Conservation (phyloP, 1,140 invertebrate species). For the Aricia agestis region DNA sequence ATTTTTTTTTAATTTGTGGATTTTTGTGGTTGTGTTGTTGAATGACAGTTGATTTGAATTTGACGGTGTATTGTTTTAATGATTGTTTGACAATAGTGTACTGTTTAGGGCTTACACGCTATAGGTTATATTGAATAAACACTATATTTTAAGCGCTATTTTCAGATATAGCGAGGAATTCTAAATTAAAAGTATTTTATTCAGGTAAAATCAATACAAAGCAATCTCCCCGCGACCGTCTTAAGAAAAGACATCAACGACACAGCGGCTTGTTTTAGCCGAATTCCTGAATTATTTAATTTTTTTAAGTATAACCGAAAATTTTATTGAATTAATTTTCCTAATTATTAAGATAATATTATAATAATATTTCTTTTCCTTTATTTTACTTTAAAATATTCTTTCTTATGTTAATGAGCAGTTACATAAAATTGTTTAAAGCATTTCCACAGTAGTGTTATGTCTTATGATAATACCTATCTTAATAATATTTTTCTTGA, state of each 20-base stretch:
- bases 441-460: not conserved
- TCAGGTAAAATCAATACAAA: not conserved
- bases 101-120: not conserved
- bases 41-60: not conserved
- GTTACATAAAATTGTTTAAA: constrained; percentile 3
- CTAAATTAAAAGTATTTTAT: not conserved
- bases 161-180: too few species aligned
- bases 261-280: constrained; percentile 4
- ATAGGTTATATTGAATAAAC: not conserved
- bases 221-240: constrained; percentile 15
- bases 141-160: too few species aligned
- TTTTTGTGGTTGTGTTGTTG: not conserved
- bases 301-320: too few species aligned
- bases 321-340: too few species aligned
- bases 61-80: not conserved
- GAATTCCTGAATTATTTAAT: too few species aligned
- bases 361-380: not conserved
- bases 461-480: not conserved
- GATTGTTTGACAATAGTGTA: not conserved
- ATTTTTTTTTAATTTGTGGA: constrained; percentile 30
- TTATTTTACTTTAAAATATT: constrained; percentile 11
- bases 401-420: not conserved
- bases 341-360: too few species aligned
- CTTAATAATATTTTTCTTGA: not conserved
- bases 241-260: constrained; percentile 65